Evolutionary conservation across 1,140 invertebrate genomes (phyloP), one percentile per base, ranked within the genome.

Genomic region (Anoplolepis gracilipes): DNA sequence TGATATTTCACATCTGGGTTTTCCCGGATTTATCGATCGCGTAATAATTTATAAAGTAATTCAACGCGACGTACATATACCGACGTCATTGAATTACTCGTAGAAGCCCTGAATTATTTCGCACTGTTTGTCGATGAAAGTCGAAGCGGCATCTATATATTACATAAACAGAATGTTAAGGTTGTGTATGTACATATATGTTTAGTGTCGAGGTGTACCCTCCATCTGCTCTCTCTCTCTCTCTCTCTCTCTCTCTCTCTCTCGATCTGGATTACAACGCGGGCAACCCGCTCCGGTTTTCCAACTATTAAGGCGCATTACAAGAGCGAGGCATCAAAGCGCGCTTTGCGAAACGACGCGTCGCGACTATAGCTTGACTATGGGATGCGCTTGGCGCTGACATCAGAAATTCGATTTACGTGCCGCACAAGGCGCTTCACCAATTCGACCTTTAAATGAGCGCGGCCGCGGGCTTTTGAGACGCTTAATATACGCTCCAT

Each of bases 261-360:
- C 33, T 57, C 22, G 33, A 79, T 79, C 22, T 69, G 22, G 46
- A 79, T 55, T 79, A 79, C 62, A 79, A 79, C 30, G 22, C 8
- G 16, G 19, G 76, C 30, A 65, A 67, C 77, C 13, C 22, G 22
- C 30, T 25, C 46, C 5, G 62, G 33, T 30, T 69, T 22, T 69
- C 59, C 11, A 62, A 46, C 62, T 69, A 69, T 79, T 79, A 79
- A 79, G 62, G 55, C 77, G 30, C 77, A 69, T 69, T 69, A 69
- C 77, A 22, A 11, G 46, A 1, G 16, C 30, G 22, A 53, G 33
- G 64, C 64, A 69, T 79, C 77, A 79, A 79, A 79, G 77, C 36
- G 49, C 77, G 57, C 62, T 79, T 79, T 79, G 46, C 76, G 76
- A 65, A 78, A 78, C 59, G 75, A 49, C 61, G 61, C 30, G 30